phyloP scores from a whole-genome alignment of 2,888 invertebrate species.

The Rotaria macrura region DNA sequence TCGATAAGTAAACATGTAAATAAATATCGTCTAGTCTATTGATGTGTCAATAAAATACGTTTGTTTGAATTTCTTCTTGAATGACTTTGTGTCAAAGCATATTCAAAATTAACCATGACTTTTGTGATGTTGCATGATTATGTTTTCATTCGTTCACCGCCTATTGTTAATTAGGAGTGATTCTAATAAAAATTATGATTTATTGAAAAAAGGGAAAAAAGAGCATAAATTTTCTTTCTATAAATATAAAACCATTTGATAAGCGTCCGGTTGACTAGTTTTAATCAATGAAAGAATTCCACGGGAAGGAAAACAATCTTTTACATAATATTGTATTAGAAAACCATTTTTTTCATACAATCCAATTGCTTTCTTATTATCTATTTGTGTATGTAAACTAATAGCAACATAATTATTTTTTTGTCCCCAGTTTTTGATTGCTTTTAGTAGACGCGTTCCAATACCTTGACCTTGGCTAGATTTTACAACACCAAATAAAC shows the following conservation, averaged over 20 bases:
- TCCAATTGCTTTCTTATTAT: not conserved
- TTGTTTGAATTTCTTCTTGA: not conserved
- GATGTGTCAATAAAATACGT: not conserved
- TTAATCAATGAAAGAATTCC: not conserved
- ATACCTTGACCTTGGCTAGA: not conserved
- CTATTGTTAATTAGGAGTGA: too few relatives aligned
- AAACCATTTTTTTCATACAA: not conserved
- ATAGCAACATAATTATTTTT: not conserved
- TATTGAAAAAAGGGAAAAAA: not conserved
- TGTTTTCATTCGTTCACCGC: not conserved
- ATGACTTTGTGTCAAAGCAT: not conserved
- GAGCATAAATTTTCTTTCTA: not conserved
- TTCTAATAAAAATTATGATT: not conserved
- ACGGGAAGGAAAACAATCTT: not conserved
- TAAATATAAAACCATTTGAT: not conserved
- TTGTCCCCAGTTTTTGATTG: not conserved
- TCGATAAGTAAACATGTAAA: not conserved
- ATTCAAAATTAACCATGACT: not conserved
- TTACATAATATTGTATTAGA: not conserved
- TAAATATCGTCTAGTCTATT: not conserved
- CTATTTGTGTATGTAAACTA: not conserved
- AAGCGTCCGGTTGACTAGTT: not conserved
- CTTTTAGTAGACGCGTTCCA: not conserved
- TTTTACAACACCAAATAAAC: not conserved
- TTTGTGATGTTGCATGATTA: not conserved